Conservation (phyloP, 2,113 vertebrate species). For the Nycticebus coucang region DNA sequence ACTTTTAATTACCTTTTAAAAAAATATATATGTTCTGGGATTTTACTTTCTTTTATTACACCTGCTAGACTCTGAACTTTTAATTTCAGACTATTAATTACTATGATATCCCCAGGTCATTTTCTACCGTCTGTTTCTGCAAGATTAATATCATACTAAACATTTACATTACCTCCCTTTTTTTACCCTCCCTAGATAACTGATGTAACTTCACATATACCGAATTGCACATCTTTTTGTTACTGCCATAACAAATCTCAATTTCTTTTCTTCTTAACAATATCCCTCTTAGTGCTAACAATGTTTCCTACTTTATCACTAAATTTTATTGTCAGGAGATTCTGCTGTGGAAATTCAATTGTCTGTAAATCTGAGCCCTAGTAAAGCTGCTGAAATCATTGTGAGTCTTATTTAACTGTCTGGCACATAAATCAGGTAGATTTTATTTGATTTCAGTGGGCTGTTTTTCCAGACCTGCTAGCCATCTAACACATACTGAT, state of each 20-base stretch:
- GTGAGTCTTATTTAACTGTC: constrained; percentile 79
- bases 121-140: constrained; percentile 20
- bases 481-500: constrained; percentile 64
- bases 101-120: constrained; percentile 64
- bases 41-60: constrained; percentile 71
- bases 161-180: constrained; percentile 59
- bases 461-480: constrained; percentile 61
- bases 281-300: constrained; percentile 67
- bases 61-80: constrained; percentile 69
- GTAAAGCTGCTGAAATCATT: constrained; percentile 75
- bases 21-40: constrained; percentile 65
- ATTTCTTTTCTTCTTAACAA: constrained; percentile 72
- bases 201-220: constrained; percentile 42
- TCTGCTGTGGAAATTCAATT: constrained; percentile 76
- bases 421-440: constrained; percentile 77
- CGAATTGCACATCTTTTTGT: constrained; percentile 36
- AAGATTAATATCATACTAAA: constrained; percentile 66
- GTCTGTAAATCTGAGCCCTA: constrained; percentile 76
- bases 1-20: constrained; percentile 76
- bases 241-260: constrained; percentile 67
- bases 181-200: background rate
- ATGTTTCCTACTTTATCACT: constrained; percentile 71
- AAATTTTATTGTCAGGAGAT: constrained; percentile 80
- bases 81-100: constrained; percentile 79
- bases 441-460: constrained; percentile 75